phyloP scores from a whole-genome alignment of 2,797 vertebrate genomes.

The Leucoraja ocellata region DNA sequence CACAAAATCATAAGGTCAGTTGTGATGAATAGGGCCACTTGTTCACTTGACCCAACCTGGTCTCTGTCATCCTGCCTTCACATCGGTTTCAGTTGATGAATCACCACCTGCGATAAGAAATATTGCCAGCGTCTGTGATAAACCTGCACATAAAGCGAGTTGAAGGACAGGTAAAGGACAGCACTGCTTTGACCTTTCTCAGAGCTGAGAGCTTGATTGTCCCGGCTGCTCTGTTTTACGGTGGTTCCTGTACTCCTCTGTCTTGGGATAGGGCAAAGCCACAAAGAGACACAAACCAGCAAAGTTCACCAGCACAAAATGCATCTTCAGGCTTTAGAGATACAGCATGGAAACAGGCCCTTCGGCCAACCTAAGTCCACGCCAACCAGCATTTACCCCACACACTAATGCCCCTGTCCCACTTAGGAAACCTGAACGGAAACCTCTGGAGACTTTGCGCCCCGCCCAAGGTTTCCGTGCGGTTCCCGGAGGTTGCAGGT shows the following conservation, averaged over 20 bases:
- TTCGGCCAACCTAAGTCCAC: too few relatives aligned
- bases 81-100: background rate
- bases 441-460: too few relatives aligned
- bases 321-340: background rate
- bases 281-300: background rate
- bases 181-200: background rate
- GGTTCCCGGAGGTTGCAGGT: too few relatives aligned
- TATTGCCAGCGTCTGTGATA: background rate
- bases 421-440: too few relatives aligned
- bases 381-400: too few relatives aligned
- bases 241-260: background rate
- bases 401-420: too few relatives aligned
- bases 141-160: background rate
- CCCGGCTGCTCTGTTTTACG: background rate
- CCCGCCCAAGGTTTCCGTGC: too few relatives aligned
- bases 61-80: background rate
- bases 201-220: background rate
- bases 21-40: background rate
- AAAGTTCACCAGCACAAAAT: background rate
- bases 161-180: background rate
- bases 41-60: background rate
- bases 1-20: background rate
- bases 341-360: too few relatives aligned
- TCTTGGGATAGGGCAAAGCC: background rate
- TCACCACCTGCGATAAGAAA: background rate